phyloP scores from a whole-genome alignment of 2,888 invertebrate genomes.

The Argyresthia albistria region DNA sequence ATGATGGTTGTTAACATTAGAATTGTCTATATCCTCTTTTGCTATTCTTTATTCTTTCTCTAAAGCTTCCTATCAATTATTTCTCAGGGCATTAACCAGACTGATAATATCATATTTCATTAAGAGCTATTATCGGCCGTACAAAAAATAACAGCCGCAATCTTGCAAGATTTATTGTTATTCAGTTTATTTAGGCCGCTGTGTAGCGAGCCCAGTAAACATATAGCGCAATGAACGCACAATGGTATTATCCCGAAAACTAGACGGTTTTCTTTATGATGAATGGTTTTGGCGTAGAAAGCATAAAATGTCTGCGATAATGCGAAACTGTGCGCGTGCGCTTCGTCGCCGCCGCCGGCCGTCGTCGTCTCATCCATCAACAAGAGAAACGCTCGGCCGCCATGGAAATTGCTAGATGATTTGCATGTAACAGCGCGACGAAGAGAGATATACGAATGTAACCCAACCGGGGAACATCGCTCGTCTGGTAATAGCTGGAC shows the following conservation, averaged over 20 bases:
- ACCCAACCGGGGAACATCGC: neutral
- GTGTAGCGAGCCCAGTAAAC: conserved; percentile 22
- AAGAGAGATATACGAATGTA: conserved; percentile 1
- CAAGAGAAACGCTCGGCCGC: conserved; percentile 21
- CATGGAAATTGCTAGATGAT: conserved; percentile 34
- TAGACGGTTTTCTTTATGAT: conserved; percentile 19
- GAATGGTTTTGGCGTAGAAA: conserved; percentile 30
- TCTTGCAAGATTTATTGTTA: conserved; percentile 34
- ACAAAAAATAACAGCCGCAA: conserved; percentile 38
- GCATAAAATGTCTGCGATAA: conserved; percentile 35
- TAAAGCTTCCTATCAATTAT: conserved; percentile 41
- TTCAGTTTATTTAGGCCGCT: conserved; percentile 21
- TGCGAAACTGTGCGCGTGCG: conserved; percentile 24
- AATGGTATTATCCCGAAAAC: conserved; percentile 20
- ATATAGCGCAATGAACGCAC: conserved; percentile 27
- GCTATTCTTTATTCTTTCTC: neutral
- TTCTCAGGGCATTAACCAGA: conserved; percentile 39
- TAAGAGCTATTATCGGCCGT: conserved; percentile 38
- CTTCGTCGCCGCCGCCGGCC: conserved; percentile 19
- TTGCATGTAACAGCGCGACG: conserved; percentile 17
- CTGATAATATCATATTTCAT: conserved; percentile 43
- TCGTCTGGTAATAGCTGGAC: neutral
- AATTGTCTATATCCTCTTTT: neutral
- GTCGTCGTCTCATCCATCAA: conserved; percentile 26
- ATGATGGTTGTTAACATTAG: too few relatives aligned